Evolutionary conservation across 2,888 invertebrate genomes (phyloP).

Genomic region (Nipponacmea schrenckii): DNA sequence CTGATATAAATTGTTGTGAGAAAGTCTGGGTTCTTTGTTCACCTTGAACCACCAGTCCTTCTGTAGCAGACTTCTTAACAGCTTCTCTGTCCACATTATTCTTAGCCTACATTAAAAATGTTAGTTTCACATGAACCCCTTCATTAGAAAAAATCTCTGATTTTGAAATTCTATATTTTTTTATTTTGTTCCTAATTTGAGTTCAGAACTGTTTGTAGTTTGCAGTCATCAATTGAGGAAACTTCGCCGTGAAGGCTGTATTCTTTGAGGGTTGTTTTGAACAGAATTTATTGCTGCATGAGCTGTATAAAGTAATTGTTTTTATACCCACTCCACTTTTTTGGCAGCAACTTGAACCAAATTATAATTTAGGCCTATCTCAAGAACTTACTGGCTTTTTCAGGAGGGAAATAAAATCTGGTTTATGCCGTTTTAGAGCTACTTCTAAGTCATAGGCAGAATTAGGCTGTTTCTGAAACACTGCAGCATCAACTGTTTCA

Average conservation of each 20-base stretch:
- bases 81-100: slow-evolving; percentile 83
- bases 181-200: no score
- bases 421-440: slow-evolving; percentile 82
- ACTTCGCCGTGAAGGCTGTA: neutral
- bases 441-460: slow-evolving; percentile 75
- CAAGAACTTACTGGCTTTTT: slow-evolving; percentile 80
- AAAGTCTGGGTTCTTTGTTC: slow-evolving; percentile 69
- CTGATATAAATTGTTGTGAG: slow-evolving; percentile 88
- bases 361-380: no score
- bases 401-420: slow-evolving; percentile 84
- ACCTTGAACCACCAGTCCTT: slow-evolving; percentile 66
- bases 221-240: neutral
- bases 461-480: slow-evolving; percentile 61
- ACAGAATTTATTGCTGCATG: no score
- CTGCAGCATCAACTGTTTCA: slow-evolving; percentile 62
- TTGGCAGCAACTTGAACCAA: no score
- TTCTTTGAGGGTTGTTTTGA: no score
- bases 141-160: slow-evolving; percentile 11
- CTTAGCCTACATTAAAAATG: slow-evolving; percentile 67
- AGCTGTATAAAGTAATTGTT: no score
- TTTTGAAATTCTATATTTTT: no score
- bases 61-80: slow-evolving; percentile 80
- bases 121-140: no score
- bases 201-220: neutral
- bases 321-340: no score